Evolutionary conservation across 2,113 vertebrate genomes (phyloP).

Genomic region (Bettongia penicillata): DNA sequence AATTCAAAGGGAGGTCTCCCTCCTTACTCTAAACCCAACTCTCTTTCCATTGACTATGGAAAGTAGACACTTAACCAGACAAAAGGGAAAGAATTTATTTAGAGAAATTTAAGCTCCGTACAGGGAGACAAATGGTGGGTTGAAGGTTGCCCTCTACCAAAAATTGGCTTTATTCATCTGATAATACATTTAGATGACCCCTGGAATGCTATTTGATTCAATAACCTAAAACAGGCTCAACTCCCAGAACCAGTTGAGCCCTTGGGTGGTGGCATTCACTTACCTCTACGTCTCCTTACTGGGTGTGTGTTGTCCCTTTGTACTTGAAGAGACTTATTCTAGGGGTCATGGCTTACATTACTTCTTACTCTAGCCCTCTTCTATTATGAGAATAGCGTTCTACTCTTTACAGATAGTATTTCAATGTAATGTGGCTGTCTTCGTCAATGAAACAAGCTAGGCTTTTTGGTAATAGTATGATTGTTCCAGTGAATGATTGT

Average conservation of each 20-base stretch:
- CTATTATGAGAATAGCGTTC: neutral
- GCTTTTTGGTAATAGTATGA: neutral
- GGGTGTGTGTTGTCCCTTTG: too few species aligned
- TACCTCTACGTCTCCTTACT: neutral
- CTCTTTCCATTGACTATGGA: neutral
- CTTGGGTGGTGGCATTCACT: neutral
- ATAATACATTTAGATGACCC: neutral
- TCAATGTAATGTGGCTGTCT: neutral
- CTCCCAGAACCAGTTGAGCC: neutral
- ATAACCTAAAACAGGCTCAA: neutral
- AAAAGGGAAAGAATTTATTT: neutral
- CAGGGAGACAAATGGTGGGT: neutral
- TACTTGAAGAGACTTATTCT: neutral
- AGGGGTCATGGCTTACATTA: neutral
- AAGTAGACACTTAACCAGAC: neutral
- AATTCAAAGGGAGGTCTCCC: too few species aligned
- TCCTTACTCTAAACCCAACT: too few species aligned
- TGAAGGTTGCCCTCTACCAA: neutral
- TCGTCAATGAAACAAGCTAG: neutral
- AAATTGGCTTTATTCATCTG: neutral
- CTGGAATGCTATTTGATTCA: neutral
- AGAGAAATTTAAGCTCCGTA: neutral
- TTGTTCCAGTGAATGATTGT: conserved; percentile 27
- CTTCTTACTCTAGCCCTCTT: neutral
- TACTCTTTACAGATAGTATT: neutral